Evolutionary conservation across 23 tunicate species (phyloP), one percentile per base, ranked within the genome.

Genomic region (Styela plicata): DNA sequence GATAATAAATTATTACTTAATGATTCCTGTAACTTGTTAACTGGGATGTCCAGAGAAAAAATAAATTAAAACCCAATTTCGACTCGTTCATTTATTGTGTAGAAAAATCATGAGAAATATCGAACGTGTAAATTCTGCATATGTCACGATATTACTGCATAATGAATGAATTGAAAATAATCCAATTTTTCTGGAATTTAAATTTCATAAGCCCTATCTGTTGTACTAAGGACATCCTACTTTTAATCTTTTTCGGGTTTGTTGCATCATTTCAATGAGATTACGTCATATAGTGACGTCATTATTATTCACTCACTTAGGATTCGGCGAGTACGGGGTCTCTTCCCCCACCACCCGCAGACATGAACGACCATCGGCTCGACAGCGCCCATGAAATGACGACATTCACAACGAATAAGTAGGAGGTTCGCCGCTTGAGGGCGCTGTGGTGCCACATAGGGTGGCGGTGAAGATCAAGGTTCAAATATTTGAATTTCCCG

Each of bases 331-430:
- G 37, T 44, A 44, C 81, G 63, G 81, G 81, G 64, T 76, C 81
- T 52, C 81, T 76, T 18, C 81, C 81, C 81, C 81, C 81, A 24
- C 81, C 81, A 27, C 81, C 81, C 29, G 81, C 81, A 20, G 81
- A 76, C 36, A 33, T 35, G 64, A 57, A 76, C 64, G 81, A 76
- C 31, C 81, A 36, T 53, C 81, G 81, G 53, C 64, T 76, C 64
- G 31, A 53, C 81, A 76, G 53, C 53, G 63, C 81, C 81, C 81
- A 76, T 25, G 81, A 76, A 53, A 37, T 76, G 81, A 44, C 81
- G 33, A 76, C 81, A 18, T 76, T 76, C 66, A 36, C 81, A 21
- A 53, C 81, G 65, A 76, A 76, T 44, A 36, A 76, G 64, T 76
- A 76, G 66, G 63, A 76, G 81, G 65, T 74, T 53, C 79, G 79